phyloP scores from a whole-genome alignment of 2,888 invertebrate species.

The Drosophila rellima region DNA sequence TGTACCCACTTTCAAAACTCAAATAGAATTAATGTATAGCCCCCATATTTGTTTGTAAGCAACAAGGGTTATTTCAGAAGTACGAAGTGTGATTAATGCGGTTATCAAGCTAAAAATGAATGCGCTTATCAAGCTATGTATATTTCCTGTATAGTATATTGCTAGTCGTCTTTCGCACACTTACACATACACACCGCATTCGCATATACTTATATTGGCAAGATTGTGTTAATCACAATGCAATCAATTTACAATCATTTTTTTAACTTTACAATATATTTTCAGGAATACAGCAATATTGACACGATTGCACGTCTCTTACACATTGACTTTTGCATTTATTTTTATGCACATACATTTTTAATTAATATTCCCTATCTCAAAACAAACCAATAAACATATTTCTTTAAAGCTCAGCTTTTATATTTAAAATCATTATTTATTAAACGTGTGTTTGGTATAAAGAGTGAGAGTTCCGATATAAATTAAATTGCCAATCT shows the following conservation, averaged over 20 bases:
- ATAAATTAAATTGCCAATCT: too few relatives aligned
- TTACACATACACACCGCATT: too few relatives aligned
- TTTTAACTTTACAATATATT: background rate
- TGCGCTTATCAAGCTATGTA: background rate
- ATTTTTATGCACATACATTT: background rate
- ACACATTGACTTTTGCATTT: too few relatives aligned
- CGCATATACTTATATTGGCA: background rate
- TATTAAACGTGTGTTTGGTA: background rate
- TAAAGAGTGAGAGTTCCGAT: too few relatives aligned
- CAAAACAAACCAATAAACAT: background rate
- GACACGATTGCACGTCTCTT: too few relatives aligned
- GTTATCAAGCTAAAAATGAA: background rate
- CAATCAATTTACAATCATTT: background rate
- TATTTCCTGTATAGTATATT: background rate
- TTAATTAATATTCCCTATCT: background rate
- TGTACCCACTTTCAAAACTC: background rate
- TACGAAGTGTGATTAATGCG: background rate
- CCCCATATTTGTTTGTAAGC: background rate
- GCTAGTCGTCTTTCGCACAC: too few relatives aligned
- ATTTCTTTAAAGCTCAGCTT: background rate
- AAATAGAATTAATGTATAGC: background rate
- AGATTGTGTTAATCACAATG: background rate
- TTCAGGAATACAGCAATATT: background rate
- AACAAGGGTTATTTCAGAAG: background rate
- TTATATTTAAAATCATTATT: background rate